phyloP scores from a whole-genome alignment of 2,797 vertebrate genomes.

The Lateolabrax maculatus region DNA sequence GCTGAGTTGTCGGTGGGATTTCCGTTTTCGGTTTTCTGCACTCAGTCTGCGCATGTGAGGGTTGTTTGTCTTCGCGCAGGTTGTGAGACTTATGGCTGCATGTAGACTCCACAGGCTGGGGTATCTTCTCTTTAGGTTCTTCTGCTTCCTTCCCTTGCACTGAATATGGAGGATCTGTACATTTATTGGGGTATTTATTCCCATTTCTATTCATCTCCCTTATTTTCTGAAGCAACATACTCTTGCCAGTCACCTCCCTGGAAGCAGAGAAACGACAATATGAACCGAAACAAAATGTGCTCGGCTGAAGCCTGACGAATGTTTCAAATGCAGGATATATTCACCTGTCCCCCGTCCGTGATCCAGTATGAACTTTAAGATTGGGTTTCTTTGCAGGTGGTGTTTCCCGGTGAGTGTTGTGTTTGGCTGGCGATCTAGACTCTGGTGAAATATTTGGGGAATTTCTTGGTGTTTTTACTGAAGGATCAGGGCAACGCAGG shows the following conservation, averaged over 20 bases:
- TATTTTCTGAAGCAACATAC: slow-evolving; percentile 59
- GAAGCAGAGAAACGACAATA: slow-evolving; percentile 36
- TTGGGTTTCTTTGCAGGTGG: slow-evolving; percentile 32
- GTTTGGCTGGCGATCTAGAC: slow-evolving; percentile 24
- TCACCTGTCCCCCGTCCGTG: slow-evolving; percentile 40
- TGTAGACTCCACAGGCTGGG: slow-evolving; percentile 1
- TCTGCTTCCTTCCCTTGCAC: background rate
- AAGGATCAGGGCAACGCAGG: slow-evolving; percentile 47
- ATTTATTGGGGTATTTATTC: slow-evolving; percentile 15
- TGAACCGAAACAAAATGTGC: slow-evolving; percentile 15
- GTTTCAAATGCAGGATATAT: slow-evolving; percentile 15
- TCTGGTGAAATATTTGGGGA: slow-evolving; percentile 29
- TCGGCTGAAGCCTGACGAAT: slow-evolving; percentile 10
- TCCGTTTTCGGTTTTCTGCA: slow-evolving; percentile 16
- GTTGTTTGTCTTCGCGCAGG: slow-evolving; percentile 15
- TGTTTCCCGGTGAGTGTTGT: slow-evolving; percentile 27
- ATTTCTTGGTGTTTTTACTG: slow-evolving; percentile 44
- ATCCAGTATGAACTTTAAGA: slow-evolving; percentile 19
- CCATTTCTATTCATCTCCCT: slow-evolving; percentile 45
- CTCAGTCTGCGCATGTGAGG: slow-evolving; percentile 11
- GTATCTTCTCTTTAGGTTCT: background rate
- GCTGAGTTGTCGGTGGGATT: slow-evolving; percentile 12
- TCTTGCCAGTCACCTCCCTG: slow-evolving; percentile 67
- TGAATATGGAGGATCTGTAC: slow-evolving; percentile 13
- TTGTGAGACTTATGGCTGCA: slow-evolving; percentile 3